Base-by-base conservation (phyloP, 2,888 invertebrate species). In the Limnephilus auricula region DNA sequence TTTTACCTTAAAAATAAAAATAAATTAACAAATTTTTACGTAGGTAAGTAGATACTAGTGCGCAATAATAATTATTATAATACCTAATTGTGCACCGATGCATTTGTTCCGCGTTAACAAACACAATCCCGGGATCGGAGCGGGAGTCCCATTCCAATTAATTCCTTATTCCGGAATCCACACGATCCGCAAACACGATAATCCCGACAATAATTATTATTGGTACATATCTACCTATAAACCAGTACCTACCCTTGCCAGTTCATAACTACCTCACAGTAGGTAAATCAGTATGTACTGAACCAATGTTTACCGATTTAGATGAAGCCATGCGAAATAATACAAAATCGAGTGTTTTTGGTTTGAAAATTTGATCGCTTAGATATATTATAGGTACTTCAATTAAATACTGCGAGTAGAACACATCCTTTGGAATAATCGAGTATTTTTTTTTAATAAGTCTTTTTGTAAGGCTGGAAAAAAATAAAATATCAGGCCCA, bases 101-200 rank as follows among this genome's bases (percentile, higher is more conserved):
- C 65, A 65, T 25, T 65, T 65, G n/a, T 65, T 25, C 65, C n/a
- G 65, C 65, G 6, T n/a, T 65, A 65, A 65, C 65, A n/a, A 65
- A n/a, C 65, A n/a, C 65, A n/a, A 65, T 1, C 25, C 65, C 65
- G 65, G 65, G 65, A 65, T 9, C 50, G 18, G 50, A 50, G 31
- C 82, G 10, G 34, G 82, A 31, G 32, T 82, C 34, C 82, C 82
- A 18, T 82, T 82, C 25, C 82, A 82, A 82, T 82, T 82, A 82
- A 82, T 32, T 82, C 82, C 34, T 18, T 25, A 37, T 82, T 37
- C 82, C 82, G 32, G 82, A 9, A 34, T 34, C 82, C 25, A 25
- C 65, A 34, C 82, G 82, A 82, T 82, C 82, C 37, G 82, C 37
- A 82, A 34, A 82, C 82, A 82, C 31, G 82, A 32, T 34, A 82